Conservation (phyloP, 2,797 vertebrate species). For the Pseudopleuronectes americanus region DNA sequence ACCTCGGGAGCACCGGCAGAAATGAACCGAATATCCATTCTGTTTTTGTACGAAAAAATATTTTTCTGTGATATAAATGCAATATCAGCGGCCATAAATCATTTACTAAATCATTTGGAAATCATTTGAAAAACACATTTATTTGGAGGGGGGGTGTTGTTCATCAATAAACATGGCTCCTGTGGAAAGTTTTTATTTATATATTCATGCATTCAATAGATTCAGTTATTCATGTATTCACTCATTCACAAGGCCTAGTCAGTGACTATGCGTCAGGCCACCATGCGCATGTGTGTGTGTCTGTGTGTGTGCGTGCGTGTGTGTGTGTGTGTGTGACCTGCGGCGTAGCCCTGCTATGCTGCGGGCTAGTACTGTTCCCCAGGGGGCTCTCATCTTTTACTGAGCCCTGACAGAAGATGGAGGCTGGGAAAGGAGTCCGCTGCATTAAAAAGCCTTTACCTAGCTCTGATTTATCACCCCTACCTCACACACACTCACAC, state of each 20-base stretch:
- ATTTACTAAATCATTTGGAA: conserved; percentile 81
- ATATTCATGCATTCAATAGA: conserved; percentile 83
- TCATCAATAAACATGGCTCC: conserved; percentile 80
- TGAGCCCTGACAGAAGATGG: conserved; percentile 88
- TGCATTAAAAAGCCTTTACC: conserved; percentile 91
- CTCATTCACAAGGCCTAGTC: conserved; percentile 83
- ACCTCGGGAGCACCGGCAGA: conserved; percentile 74
- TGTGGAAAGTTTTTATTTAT: conserved; percentile 80
- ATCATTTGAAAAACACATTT: conserved; percentile 82
- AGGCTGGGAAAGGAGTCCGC: conserved; percentile 85
- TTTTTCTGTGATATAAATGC: conserved; percentile 79
- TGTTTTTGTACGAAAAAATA: conserved; percentile 67
- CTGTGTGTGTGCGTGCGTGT: conserved; percentile 1
- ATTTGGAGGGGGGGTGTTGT: conserved; percentile 52
- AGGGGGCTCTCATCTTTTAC: conserved; percentile 88
- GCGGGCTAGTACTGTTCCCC: conserved; percentile 83
- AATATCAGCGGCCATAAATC: conserved; percentile 83
- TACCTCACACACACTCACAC: conserved; percentile 65
- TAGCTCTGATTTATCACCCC: conserved; percentile 87
- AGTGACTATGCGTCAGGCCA: conserved; percentile 63
- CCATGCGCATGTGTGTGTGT: conserved; percentile 13
- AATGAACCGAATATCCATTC: conserved; percentile 79
- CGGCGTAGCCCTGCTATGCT: conserved; percentile 80
- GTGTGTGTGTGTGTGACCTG: conserved; percentile 76
- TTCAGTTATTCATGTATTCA: conserved; percentile 88